These are phyloP conservation scores for Ploceus nigricollis DNA, from an alignment of 2,113 vertebrate genomes.

Conservation along the genomic window DNA sequence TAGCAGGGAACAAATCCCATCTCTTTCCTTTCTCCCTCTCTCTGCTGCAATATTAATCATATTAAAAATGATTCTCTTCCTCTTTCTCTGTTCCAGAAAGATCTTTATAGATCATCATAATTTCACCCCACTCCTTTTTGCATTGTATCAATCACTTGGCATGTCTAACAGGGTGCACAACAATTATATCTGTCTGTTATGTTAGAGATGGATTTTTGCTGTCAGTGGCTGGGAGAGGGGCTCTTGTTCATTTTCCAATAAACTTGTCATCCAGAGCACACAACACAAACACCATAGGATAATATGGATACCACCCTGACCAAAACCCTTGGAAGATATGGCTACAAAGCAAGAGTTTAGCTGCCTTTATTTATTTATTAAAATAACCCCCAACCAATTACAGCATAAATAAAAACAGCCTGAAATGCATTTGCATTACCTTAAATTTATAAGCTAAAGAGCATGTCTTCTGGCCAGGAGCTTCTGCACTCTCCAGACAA, in stretches of 20 bases:
- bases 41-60: conserved; percentile 68
- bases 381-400: background rate
- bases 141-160: conserved; percentile 61
- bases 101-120: conserved; percentile 56
- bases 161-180: conserved; percentile 52
- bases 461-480: background rate
- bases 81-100: conserved; percentile 51
- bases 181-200: conserved; percentile 63
- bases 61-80: conserved; percentile 53
- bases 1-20: conserved; percentile 55
- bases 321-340: background rate
- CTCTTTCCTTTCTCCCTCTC: conserved; percentile 50
- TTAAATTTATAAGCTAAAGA: background rate
- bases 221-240: conserved; percentile 10
- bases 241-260: conserved; percentile 14
- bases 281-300: background rate
- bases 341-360: background rate
- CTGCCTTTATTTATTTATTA: background rate
- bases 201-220: conserved; percentile 53
- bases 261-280: background rate
- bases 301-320: background rate
- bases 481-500: background rate
- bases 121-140: conserved; percentile 15
- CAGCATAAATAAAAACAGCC: background rate
- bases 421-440: background rate